Conservation (phyloP, 2,113 vertebrate genomes). For the Coreoperca whiteheadi region DNA sequence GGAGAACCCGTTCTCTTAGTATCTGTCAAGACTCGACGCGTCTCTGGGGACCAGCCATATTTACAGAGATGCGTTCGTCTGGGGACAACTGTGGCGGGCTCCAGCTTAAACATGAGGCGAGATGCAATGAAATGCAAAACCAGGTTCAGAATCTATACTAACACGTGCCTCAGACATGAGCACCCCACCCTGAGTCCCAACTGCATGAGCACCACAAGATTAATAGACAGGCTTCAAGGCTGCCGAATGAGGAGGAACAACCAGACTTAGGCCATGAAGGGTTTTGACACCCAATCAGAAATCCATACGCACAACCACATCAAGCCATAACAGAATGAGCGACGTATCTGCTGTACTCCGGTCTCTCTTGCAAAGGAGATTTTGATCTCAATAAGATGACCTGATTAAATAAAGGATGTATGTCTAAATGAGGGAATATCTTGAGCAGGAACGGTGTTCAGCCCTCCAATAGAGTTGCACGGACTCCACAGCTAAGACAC, state of each 20-base stretch:
- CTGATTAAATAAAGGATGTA: no score
- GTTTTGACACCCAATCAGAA: not conserved
- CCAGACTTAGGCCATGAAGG: not conserved
- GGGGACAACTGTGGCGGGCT: not conserved
- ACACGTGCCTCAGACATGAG: not conserved
- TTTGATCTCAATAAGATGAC: no score
- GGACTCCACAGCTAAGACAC: no score
- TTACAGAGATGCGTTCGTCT: conserved; percentile 36
- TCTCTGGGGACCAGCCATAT: conserved; percentile 40
- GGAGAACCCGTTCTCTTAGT: conserved; percentile 46
- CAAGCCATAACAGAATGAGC: not conserved
- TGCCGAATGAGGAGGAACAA: not conserved
- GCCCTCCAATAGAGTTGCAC: no score
- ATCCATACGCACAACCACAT: not conserved
- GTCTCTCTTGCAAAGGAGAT: no score
- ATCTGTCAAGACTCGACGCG: conserved; percentile 48
- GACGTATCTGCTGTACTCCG: no score
- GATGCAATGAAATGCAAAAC: not conserved
- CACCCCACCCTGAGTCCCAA: not conserved
- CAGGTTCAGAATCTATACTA: conserved; percentile 8
- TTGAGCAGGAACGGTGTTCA: no score
- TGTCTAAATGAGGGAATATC: no score
- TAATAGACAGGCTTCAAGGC: not conserved
- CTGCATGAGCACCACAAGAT: not conserved
- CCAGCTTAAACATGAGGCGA: conserved; percentile 11